phyloP scores from a whole-genome alignment of 1,140 invertebrate genomes.

The Ceratina japonica region DNA sequence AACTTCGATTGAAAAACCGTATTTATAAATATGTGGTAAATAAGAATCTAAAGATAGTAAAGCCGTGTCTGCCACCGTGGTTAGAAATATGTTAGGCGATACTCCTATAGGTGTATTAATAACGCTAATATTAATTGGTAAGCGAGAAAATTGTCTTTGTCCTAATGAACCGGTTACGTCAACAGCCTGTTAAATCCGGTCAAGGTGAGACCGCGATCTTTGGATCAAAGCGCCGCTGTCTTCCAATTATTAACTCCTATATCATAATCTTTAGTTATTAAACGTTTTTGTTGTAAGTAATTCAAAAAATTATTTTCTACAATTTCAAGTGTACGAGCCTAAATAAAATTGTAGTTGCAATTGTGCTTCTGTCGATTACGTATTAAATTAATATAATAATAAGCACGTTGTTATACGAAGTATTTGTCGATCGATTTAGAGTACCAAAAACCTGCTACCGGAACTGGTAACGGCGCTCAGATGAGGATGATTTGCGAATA shows the following conservation, averaged over 20 bases:
- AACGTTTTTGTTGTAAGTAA: background rate
- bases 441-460: constrained; percentile 75
- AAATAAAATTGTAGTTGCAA: too few relatives aligned
- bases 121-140: constrained; percentile 45
- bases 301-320: background rate
- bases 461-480: constrained; percentile 52
- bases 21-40: too few relatives aligned
- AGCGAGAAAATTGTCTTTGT: constrained; percentile 35
- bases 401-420: background rate
- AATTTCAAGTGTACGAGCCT: too few relatives aligned
- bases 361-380: too few relatives aligned
- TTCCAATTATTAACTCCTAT: background rate
- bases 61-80: too few relatives aligned
- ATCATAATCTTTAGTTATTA: background rate
- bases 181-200: constrained; percentile 43
- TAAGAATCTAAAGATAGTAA: background rate
- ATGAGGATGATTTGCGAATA: constrained; percentile 78
- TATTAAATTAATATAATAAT: too few relatives aligned
- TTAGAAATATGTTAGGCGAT: background rate
- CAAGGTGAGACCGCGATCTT: constrained; percentile 40
- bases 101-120: background rate
- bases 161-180: constrained; percentile 39
- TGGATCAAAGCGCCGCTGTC: constrained; percentile 11
- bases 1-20: constrained; percentile 53
- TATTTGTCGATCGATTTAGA: constrained; percentile 68